These are phyloP conservation scores for Choloepus hoffmanni DNA, from an alignment of 2,113 vertebrate species.

Conservation along the genomic window DNA sequence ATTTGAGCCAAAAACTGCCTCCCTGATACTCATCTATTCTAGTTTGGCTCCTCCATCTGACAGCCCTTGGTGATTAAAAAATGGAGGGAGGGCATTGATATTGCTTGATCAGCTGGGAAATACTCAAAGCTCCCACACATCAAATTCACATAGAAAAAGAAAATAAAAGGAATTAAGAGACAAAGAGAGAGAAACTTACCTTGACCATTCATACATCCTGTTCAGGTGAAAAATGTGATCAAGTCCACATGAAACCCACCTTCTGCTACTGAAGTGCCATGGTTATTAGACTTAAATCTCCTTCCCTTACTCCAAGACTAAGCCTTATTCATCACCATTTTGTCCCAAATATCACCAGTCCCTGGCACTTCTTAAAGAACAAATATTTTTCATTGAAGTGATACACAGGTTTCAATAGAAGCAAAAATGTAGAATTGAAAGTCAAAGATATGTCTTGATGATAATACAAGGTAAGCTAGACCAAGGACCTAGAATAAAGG, in stretches of 20 bases:
- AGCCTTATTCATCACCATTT: neutral
- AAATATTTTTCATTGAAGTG: neutral
- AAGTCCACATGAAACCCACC: neutral
- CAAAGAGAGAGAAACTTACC: neutral
- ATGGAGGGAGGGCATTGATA: neutral
- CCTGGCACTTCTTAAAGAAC: neutral
- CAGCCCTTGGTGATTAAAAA: neutral
- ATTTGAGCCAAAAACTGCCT: conserved; percentile 26
- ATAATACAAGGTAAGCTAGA: conserved; percentile 2
- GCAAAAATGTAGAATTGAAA: neutral
- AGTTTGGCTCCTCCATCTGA: conserved; percentile 29
- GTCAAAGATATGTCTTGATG: neutral
- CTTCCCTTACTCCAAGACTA: neutral
- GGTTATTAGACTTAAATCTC: conserved; percentile 3
- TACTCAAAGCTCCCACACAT: neutral
- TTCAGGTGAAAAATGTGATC: neutral
- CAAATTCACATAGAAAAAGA: neutral
- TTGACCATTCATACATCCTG: neutral
- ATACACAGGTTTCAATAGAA: neutral
- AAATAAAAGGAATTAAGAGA: conserved; percentile 14
- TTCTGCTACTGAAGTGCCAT: neutral
- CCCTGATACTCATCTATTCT: neutral
- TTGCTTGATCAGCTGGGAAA: conserved; percentile 23
- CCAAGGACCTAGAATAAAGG: conserved; percentile 24
- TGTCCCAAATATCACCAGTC: neutral